phyloP scores from a whole-genome alignment of 2,888 invertebrate genomes.

The Coelopa pilipes region DNA sequence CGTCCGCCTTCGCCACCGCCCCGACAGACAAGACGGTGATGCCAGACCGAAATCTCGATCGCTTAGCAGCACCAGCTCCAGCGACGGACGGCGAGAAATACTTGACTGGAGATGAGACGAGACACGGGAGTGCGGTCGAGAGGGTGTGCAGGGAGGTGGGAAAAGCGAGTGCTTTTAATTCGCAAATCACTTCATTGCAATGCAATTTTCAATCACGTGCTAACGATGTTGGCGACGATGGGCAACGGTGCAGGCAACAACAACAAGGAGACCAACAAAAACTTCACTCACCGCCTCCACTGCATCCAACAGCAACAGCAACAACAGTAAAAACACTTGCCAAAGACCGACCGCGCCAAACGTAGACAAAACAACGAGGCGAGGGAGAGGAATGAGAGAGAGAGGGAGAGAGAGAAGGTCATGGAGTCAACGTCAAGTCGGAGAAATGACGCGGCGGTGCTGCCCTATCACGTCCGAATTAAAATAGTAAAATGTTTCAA shows the following conservation, averaged over 20 bases:
- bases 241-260: not conserved
- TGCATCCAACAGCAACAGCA: too few relatives aligned
- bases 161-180: conserved; percentile 22
- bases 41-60: conserved; percentile 31
- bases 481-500: conserved; percentile 63
- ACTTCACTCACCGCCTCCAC: too few relatives aligned
- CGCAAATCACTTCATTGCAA: conserved; percentile 55
- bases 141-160: conserved; percentile 25
- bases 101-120: not conserved
- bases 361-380: not conserved
- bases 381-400: not conserved
- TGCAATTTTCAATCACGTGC: conserved; percentile 60
- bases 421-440: not conserved
- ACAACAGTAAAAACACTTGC: conserved; percentile 9
- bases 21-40: not conserved
- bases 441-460: conserved; percentile 26
- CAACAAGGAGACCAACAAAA: conserved; percentile 20
- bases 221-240: conserved; percentile 39
- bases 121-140: not conserved
- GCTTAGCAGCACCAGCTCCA: conserved; percentile 27
- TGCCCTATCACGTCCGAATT: conserved; percentile 64
- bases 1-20: too few relatives aligned
- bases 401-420: not conserved
- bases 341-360: not conserved
- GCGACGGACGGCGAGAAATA: too few relatives aligned